phyloP scores from a whole-genome alignment of 2,113 vertebrate genomes.

The Polypterus bichir region DNA sequence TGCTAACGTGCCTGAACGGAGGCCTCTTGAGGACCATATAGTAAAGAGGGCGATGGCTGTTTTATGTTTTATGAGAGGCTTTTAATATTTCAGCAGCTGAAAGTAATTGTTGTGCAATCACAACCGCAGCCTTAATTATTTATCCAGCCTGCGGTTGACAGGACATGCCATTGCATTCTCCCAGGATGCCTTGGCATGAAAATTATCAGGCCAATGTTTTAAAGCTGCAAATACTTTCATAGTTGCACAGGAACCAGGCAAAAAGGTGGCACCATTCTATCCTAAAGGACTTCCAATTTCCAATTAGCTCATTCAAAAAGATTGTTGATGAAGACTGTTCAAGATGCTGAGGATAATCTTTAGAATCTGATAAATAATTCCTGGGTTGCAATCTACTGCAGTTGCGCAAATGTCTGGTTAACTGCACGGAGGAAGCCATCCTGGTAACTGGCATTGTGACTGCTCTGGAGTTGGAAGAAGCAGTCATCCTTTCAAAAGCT shows the following conservation, averaged over 20 bases:
- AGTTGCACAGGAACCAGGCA: no score
- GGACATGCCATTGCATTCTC: no score
- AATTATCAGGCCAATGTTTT: background rate
- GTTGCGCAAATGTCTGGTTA: no score
- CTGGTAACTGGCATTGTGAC: no score
- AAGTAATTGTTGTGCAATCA: constrained; percentile 43
- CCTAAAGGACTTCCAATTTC: background rate
- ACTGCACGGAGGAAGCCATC: no score
- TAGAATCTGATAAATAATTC: background rate
- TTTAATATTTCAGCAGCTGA: constrained; percentile 33
- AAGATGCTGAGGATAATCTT: background rate
- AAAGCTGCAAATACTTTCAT: no score
- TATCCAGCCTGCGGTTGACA: constrained; percentile 14
- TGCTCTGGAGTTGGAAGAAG: no score
- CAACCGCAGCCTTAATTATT: constrained; percentile 36
- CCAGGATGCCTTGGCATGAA: background rate
- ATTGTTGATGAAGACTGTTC: background rate
- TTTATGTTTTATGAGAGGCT: constrained; percentile 30
- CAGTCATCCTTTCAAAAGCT: no score
- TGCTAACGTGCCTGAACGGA: constrained; percentile 7
- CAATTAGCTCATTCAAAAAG: background rate
- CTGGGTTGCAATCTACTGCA: no score
- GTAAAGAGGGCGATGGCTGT: constrained; percentile 23
- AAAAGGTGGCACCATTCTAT: no score
- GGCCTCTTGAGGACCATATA: constrained; percentile 21